Evolutionary conservation across 2,113 vertebrate genomes (phyloP).

Genomic region (Ardeotis arabs): DNA sequence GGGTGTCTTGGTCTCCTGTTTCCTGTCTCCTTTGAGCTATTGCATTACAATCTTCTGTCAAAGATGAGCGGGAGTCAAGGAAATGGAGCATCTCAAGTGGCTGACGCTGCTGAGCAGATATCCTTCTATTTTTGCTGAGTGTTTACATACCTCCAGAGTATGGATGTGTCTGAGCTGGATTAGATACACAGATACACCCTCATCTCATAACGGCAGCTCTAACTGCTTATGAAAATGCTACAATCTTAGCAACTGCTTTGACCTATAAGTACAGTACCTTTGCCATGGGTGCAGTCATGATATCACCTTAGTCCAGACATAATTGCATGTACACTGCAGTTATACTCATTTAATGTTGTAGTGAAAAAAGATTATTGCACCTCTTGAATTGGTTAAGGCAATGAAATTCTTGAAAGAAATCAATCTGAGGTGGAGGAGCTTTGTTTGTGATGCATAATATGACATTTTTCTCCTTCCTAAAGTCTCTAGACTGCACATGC

Average conservation of each 20-base stretch:
- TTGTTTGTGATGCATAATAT: not conserved
- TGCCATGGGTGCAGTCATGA: not conserved
- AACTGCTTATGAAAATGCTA: not conserved
- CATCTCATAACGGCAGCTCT: not conserved
- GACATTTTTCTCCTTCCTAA: not conserved
- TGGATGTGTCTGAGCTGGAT: not conserved
- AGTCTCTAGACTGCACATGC: not conserved
- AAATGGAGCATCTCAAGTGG: slow-evolving; percentile 29
- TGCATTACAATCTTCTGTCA: slow-evolving; percentile 22
- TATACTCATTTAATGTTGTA: not conserved
- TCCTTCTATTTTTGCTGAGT: slow-evolving; percentile 13
- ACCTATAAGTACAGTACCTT: not conserved
- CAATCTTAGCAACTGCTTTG: not conserved
- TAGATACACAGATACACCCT: not conserved
- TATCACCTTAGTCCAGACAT: not conserved
- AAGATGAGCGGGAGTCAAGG: not conserved
- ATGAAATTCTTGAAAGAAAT: not conserved
- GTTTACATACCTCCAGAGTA: not conserved
- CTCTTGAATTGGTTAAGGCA: not conserved
- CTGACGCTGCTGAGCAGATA: slow-evolving; percentile 13
- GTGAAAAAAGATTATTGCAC: not conserved
- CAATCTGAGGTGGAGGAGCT: not conserved
- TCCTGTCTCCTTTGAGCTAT: slow-evolving; percentile 1
- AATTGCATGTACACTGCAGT: not conserved
- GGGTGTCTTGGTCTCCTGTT: not conserved